Base-by-base conservation (phyloP, 2,797 vertebrate species). In the Perdix hodgsoniae region DNA sequence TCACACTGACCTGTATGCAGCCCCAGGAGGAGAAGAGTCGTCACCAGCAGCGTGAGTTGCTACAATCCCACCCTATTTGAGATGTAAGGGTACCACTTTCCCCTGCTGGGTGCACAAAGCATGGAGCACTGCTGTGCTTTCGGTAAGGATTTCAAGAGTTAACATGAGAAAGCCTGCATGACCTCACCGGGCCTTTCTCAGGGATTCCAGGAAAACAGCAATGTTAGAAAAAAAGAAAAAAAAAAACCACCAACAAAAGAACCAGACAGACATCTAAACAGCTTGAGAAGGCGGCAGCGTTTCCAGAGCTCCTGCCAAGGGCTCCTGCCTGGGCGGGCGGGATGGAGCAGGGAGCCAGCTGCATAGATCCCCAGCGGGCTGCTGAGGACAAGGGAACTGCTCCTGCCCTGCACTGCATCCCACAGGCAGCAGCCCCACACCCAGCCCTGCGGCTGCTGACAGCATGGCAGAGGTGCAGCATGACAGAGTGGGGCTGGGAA, bases 291-390 rank as follows among this genome's bases (percentile, higher is more conserved):
- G 87, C 84, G 65, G 50, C 72, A 92, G 88, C 44, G 11, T 91
- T 97, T 95, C 89, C 91, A 96, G 78, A 91, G 70, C 22, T 42
- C 39, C 49, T 94, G 95, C 96, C 96, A 96, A 96, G 88, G 52
- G 52, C 37, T 40, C 29, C n/a, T 47, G 71, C 71, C 24, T 31
- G 18, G 75, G 67, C n/a, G 83, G 88, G 91, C 81, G 85, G 83
- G 90, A 89, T 57, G 66, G 33, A 94, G 61, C 64, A 70, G 47
- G 2, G 22, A 89, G 74, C 3, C 63, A 22, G 86, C 85, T 72
- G 72, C 80, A 44, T n/a, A 60, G 54, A 89, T 63, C 63, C 26
- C 31, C 21, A 10, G 63, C 2, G 11, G 44, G 54, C 7, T 0
- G 22, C 73, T 78, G 39, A 26, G 78, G 45, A 40, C 3, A 45